Evolutionary conservation across 2,113 vertebrate genomes (phyloP).

Genomic region (Chionomys nivalis): DNA sequence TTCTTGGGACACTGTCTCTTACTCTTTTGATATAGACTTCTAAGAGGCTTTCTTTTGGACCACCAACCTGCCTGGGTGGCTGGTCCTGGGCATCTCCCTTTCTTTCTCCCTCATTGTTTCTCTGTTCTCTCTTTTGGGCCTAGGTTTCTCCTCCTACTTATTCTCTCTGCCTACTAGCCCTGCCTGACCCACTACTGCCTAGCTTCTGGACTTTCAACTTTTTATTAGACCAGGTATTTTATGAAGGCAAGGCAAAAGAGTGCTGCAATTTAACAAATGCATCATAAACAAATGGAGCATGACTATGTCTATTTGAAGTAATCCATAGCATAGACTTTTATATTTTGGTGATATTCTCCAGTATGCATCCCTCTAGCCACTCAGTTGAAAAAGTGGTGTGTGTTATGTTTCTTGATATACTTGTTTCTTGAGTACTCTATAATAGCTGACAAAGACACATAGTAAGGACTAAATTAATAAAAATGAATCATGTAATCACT

Average conservation of each 20-base stretch:
- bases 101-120: background rate
- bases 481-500: background rate
- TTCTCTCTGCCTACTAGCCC: background rate
- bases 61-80: background rate
- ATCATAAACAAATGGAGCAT: too few relatives aligned
- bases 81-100: background rate
- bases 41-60: background rate
- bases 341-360: background rate
- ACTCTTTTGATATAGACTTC: background rate
- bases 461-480: constrained; percentile 37
- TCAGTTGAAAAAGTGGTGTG: background rate
- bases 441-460: background rate
- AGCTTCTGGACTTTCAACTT: background rate
- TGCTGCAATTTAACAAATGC: background rate
- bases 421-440: background rate
- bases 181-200: background rate
- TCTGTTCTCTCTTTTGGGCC: background rate
- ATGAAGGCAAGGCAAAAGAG: background rate
- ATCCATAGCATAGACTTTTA: background rate
- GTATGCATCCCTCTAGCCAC: background rate
- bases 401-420: background rate
- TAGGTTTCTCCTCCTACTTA: background rate
- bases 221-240: background rate
- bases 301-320: background rate
- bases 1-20: background rate